Conservation (phyloP, 2,888 invertebrate genomes). For the Mycalesis mineus region DNA sequence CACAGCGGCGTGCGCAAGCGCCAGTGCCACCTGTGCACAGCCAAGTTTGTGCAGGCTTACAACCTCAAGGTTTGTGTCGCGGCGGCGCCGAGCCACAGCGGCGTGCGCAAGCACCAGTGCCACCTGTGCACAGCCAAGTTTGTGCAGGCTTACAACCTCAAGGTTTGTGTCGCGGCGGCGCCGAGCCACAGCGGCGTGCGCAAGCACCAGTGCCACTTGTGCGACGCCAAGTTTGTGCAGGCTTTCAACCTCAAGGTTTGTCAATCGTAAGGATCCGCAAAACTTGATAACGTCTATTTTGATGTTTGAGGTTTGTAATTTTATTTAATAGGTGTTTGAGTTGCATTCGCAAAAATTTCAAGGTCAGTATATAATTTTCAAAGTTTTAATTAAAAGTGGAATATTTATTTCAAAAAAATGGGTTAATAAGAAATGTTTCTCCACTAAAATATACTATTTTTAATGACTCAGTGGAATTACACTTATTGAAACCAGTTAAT, state of each 20-base stretch:
- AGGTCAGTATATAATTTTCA: not conserved
- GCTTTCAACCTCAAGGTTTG: conserved; percentile 28
- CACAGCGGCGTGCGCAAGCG: conserved; percentile 84
- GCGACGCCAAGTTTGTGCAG: conserved; percentile 78
- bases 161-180: conserved; percentile 44
- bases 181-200: conserved; percentile 82
- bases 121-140: conserved; percentile 82
- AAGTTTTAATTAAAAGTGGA: too few species aligned
- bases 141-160: conserved; percentile 66
- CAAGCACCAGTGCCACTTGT: conserved; percentile 83
- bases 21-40: conserved; percentile 83
- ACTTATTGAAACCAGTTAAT: too few species aligned
- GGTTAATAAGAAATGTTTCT: too few species aligned
- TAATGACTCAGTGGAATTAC: too few species aligned
- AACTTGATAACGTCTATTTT: not conserved
- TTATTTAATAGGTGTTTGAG: not conserved
- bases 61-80: conserved; percentile 60
- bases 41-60: conserved; percentile 67
- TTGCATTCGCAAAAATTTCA: not conserved
- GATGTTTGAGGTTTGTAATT: not conserved
- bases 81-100: conserved; percentile 73
- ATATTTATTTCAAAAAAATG: too few species aligned
- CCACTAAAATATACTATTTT: too few species aligned
- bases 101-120: conserved; percentile 83
- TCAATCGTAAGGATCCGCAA: not conserved